Evolutionary conservation across 2,113 vertebrate species (phyloP), one percentile per base, ranked within the genome.

Genomic region (Origma solitaria): DNA sequence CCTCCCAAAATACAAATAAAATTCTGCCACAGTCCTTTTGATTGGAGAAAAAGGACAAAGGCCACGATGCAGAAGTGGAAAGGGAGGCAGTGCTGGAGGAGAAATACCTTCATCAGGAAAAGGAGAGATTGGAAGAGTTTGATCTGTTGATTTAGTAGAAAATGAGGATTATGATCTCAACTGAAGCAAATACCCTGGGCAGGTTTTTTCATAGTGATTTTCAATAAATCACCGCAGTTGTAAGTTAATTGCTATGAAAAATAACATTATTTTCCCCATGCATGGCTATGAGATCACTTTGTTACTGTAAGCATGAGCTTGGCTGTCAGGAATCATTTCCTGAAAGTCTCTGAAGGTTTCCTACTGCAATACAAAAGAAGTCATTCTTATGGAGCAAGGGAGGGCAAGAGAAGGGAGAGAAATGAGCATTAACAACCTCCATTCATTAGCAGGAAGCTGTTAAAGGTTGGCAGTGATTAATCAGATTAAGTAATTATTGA

Each of bases 241-340:
- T 53, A 77, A 90, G 90, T 75, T 89, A 95, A 89, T 69, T 87
- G 45, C 35, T 69, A 25, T 51, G 28, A 77, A 83, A 92, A 92
- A 83, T 28, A 68, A 61, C 31, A 51, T 57, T 37, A 45, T 88
- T 62, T 86, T 85, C 77, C 68, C 31, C 42, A 54, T 13, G 27
- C 76, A 44, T 24, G 71, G 47, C 65, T 83, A 62, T 49, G 69
- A 92, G 76, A 73, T 79, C 44, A 58, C 35, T 85, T 92, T 81
- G 85, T 81, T 86, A 73, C 81, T 69, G 9, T 60, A 71, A 94
- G 77, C 38, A 89, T 1, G 6, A 86, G 47, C 28, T 44, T 14
- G 82, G 78, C 77, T 90, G 87, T 86, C 68, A 75, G 61, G 47
- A 94, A 79, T 75, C 13, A 94, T 96, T 94, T 95, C 84, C 79